Conservation (phyloP, 2,113 vertebrate genomes). For the Galbula dea region DNA sequence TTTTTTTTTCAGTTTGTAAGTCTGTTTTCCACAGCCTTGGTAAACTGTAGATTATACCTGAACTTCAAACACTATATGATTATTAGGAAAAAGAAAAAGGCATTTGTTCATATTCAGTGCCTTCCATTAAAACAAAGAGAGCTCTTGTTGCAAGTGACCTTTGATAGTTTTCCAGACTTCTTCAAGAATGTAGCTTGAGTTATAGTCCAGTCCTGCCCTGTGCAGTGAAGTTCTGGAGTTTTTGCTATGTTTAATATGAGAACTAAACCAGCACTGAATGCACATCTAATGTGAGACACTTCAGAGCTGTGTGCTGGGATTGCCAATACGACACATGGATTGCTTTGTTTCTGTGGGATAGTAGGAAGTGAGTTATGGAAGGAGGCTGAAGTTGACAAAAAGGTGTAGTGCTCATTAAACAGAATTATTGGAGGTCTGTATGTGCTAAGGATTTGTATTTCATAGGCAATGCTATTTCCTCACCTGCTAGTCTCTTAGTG, state of each 20-base stretch:
- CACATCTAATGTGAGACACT: not conserved
- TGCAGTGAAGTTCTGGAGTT: not conserved
- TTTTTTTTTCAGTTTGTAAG: not conserved
- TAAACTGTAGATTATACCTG: not conserved
- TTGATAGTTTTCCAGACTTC: not conserved
- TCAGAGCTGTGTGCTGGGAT: not conserved
- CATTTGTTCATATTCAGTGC: not conserved
- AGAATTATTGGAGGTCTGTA: no score
- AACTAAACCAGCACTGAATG: not conserved
- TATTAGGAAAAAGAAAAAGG: not conserved
- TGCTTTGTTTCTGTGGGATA: no score
- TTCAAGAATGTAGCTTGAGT: not conserved
- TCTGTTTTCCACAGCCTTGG: slow-evolving; percentile 1
- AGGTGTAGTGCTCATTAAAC: no score
- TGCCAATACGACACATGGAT: not conserved
- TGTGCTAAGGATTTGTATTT: no score
- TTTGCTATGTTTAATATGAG: not conserved
- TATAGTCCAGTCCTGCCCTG: not conserved
- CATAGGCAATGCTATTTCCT: no score
- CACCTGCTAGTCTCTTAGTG: no score
- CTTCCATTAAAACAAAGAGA: not conserved
- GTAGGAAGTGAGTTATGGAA: no score
- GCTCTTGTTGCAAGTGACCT: not conserved
- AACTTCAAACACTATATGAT: not conserved
- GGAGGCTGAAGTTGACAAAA: no score